Evolutionary conservation across 2,888 invertebrate genomes (phyloP), one percentile per base, ranked within the genome.

Genomic region (Mesorhabditis belari): DNA sequence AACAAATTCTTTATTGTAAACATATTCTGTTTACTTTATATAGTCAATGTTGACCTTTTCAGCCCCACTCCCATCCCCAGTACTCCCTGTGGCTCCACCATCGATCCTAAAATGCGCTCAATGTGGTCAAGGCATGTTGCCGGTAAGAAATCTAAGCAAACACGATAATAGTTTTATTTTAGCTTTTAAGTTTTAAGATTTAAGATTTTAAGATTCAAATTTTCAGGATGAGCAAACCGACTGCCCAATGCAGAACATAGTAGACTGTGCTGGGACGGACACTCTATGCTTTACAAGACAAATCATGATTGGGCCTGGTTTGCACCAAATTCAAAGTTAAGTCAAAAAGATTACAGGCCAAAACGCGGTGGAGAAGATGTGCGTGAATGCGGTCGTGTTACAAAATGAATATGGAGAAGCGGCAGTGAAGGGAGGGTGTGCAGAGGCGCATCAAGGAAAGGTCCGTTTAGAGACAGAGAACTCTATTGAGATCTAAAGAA

Each of bases 351-450:
- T 66, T 64, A 21, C 62, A 76, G 76, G 73, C 6, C 61, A 69
- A 61, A 65, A 67, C 49, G 74, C 71, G 9, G 63, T 78, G 35
- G 77, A 78, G 55, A 79, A 79, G 62, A 69, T 71, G 71, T 79
- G 79, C 57, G 71, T 73, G 12, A 64, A 71, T 2, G 69, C 74
- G 26, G 68, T 65, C 49, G 66, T 69, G 9, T 64, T 78, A 2
- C 51, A 66, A 9, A 62, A 67, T 23, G 73, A 76, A 61, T 75
- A 71, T 57, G 75, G 75, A 19, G 68, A 66, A n/a, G 59, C 56
- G 3, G 67, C 67, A 5, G 58, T 63, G 19, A 52, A 61, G 12
- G 66, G 70, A 28, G 71, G 73, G 5, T 76, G 75, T 50, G 70
- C 65, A 24, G 61, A 35, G 44, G 44, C 44, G 12, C 44, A 35